Evolutionary conservation across 1,140 invertebrate genomes (phyloP).

Genomic region (Periplaneta americana): DNA sequence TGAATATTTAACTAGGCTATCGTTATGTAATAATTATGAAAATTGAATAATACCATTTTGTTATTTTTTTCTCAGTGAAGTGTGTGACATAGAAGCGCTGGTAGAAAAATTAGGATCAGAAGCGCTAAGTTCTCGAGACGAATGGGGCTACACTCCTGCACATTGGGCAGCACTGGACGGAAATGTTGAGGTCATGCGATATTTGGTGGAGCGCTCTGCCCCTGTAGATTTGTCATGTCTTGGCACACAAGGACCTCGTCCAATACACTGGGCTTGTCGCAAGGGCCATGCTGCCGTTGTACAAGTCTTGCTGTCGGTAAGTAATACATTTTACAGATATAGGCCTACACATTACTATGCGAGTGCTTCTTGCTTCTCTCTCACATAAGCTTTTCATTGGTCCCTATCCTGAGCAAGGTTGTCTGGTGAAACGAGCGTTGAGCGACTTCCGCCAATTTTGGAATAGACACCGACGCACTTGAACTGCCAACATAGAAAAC

Average conservation of each 20-base stretch:
- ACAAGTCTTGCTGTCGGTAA: constrained; percentile 70
- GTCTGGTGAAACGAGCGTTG: no score
- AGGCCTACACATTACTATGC: no score
- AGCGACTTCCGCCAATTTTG: no score
- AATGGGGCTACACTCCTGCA: constrained; percentile 87
- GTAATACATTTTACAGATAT: no score
- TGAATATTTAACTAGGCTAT: not conserved
- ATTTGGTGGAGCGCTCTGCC: constrained; percentile 73
- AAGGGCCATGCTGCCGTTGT: constrained; percentile 82
- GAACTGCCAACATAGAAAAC: no score
- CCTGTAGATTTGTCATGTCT: constrained; percentile 80
- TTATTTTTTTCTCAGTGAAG: constrained; percentile 46
- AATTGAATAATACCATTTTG: not conserved
- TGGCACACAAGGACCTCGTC: constrained; percentile 79
- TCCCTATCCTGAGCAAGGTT: no score
- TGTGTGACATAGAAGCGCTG: constrained; percentile 66
- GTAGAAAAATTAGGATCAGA: constrained; percentile 70
- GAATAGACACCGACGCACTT: no score
- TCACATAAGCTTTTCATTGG: no score
- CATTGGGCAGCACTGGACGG: constrained; percentile 89
- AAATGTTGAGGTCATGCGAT: constrained; percentile 75
- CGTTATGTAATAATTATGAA: not conserved
- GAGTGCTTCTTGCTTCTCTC: no score
- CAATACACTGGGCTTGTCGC: constrained; percentile 88
- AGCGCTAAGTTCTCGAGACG: constrained; percentile 68